phyloP scores from a whole-genome alignment of 2,797 vertebrate species.

The Hylomyscus alleni region DNA sequence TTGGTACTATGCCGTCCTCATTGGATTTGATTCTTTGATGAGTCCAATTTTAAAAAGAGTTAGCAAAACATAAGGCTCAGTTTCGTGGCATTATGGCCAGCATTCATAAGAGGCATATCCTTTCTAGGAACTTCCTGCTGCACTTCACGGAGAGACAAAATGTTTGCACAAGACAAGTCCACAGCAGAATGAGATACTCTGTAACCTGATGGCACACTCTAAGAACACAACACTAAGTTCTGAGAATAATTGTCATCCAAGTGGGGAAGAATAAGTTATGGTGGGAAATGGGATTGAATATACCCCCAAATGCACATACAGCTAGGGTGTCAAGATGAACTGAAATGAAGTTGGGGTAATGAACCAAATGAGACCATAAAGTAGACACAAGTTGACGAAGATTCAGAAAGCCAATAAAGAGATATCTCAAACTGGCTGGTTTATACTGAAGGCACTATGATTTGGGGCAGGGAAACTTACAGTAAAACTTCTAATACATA shows the following conservation, averaged over 20 bases:
- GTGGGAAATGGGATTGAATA: background rate
- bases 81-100: background rate
- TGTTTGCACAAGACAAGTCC: background rate
- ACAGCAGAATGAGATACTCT: background rate
- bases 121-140: background rate
- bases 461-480: background rate
- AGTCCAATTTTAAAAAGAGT: background rate
- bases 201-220: background rate
- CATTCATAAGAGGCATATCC: background rate
- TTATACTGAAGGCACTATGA: background rate
- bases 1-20: background rate
- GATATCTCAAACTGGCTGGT: background rate
- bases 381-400: background rate
- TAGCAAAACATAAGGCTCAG: background rate
- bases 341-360: background rate
- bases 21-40: background rate
- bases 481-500: conserved; percentile 16
- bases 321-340: background rate
- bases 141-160: background rate
- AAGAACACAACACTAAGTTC: background rate
- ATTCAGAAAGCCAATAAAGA: background rate
- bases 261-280: background rate
- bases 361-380: background rate
- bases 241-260: background rate
- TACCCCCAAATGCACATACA: background rate